Evolutionary conservation across 2,888 invertebrate species (phyloP).

Genomic region (Diarsia rubi): DNA sequence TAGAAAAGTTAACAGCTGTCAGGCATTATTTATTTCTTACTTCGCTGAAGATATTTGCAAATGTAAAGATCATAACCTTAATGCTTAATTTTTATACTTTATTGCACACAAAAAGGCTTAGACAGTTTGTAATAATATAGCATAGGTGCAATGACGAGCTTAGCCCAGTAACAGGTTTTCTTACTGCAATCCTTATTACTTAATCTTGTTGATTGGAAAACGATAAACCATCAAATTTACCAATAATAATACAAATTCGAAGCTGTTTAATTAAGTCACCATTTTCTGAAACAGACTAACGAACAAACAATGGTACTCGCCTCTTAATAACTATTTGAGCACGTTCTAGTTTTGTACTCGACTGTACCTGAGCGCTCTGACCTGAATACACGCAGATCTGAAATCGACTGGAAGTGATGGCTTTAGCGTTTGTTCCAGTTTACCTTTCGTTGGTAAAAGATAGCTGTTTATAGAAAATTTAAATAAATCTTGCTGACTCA

Average conservation of each 20-base stretch:
- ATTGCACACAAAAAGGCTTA: too few species aligned
- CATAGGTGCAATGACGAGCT: too few species aligned
- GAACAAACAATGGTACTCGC: slow-evolving; percentile 41
- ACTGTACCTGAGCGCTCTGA: slow-evolving; percentile 55
- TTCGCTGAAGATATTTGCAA: not conserved
- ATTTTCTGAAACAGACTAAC: slow-evolving; percentile 35
- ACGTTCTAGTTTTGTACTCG: slow-evolving; percentile 42
- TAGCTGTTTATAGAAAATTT: not conserved
- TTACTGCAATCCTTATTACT: too few species aligned
- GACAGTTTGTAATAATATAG: too few species aligned
- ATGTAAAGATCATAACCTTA: not conserved
- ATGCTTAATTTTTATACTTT: too few species aligned
- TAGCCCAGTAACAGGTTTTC: too few species aligned
- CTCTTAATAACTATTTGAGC: slow-evolving; percentile 53
- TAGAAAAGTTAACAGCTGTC: not conserved
- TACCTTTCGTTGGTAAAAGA: not conserved
- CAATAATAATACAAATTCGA: not conserved
- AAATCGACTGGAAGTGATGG: slow-evolving; percentile 58
- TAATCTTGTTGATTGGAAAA: not conserved
- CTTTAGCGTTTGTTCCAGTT: slow-evolving; percentile 35
- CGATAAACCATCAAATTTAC: fast-evolving
- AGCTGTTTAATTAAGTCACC: not conserved
- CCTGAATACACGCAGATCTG: slow-evolving; percentile 57
- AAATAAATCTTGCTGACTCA: not conserved
- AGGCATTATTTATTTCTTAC: not conserved